phyloP scores from a whole-genome alignment of 1,140 invertebrate genomes.

The Drosophila triauraria region DNA sequence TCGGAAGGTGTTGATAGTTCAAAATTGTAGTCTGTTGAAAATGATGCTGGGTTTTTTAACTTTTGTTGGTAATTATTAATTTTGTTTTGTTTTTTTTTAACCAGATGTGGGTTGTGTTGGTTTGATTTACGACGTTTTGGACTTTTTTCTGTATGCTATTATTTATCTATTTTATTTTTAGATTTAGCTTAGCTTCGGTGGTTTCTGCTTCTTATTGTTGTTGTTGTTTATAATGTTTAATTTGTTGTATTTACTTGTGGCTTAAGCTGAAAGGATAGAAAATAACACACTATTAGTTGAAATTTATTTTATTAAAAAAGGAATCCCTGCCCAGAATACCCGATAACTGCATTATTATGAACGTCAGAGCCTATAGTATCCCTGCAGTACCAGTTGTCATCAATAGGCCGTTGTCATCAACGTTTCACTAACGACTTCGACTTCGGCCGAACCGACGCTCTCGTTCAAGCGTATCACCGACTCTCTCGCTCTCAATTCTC shows the following conservation, averaged over 20 bases:
- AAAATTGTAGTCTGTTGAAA: neutral
- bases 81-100: neutral
- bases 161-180: slow-evolving; percentile 11
- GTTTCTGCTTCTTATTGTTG: slow-evolving; percentile 32
- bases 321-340: too few relatives aligned
- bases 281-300: neutral
- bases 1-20: neutral
- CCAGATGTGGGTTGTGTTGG: neutral
- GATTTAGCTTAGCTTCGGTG: slow-evolving; percentile 26
- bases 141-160: slow-evolving; percentile 33
- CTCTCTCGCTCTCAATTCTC: too few relatives aligned
- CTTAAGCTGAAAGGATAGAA: slow-evolving; percentile 26
- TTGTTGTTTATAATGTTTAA: slow-evolving; percentile 15
- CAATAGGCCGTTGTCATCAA: too few relatives aligned
- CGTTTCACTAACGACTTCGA: too few relatives aligned
- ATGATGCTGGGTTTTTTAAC: slow-evolving; percentile 12
- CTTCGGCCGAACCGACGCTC: too few relatives aligned
- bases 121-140: slow-evolving; percentile 13
- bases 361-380: too few relatives aligned
- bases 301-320: neutral
- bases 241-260: slow-evolving; percentile 17
- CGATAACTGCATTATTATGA: too few relatives aligned
- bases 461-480: too few relatives aligned
- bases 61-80: slow-evolving; percentile 35
- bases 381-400: too few relatives aligned